These are phyloP conservation scores for Erythrocercus mccallii DNA, from an alignment of 2,113 vertebrate genomes.

Conservation along the genomic window DNA sequence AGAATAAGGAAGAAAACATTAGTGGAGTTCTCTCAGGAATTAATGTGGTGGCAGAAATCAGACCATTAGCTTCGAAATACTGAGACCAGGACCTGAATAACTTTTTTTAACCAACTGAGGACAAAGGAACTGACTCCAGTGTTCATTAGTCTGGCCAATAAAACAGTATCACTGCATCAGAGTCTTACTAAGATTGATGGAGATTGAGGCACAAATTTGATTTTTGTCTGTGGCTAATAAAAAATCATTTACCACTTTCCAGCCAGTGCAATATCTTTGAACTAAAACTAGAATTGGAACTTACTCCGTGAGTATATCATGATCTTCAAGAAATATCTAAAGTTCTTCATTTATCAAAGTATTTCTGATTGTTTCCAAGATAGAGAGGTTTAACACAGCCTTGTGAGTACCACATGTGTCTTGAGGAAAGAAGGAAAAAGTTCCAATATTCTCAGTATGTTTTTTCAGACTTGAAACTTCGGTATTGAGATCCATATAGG, in stretches of 20 bases:
- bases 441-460: neutral
- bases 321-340: constrained; percentile 11
- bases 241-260: constrained; percentile 55
- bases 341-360: constrained; percentile 46
- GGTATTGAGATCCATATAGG: neutral
- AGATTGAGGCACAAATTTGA: constrained; percentile 56
- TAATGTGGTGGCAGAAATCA: constrained; percentile 7
- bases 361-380: constrained; percentile 21
- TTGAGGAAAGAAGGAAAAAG: neutral
- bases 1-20: neutral
- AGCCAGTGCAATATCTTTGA: constrained; percentile 46
- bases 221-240: constrained; percentile 69
- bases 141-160: constrained; percentile 59
- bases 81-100: neutral
- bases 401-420: neutral
- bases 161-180: constrained; percentile 11
- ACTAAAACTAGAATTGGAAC: constrained; percentile 29
- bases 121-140: constrained; percentile 18
- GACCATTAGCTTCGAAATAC: constrained; percentile 21
- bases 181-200: constrained; percentile 58
- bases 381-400: neutral
- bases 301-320: constrained; percentile 15
- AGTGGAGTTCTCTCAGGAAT: neutral
- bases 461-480: neutral
- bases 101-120: constrained; percentile 28